Conservation (phyloP, 2,113 vertebrate genomes). For the Centrocercus urophasianus region DNA sequence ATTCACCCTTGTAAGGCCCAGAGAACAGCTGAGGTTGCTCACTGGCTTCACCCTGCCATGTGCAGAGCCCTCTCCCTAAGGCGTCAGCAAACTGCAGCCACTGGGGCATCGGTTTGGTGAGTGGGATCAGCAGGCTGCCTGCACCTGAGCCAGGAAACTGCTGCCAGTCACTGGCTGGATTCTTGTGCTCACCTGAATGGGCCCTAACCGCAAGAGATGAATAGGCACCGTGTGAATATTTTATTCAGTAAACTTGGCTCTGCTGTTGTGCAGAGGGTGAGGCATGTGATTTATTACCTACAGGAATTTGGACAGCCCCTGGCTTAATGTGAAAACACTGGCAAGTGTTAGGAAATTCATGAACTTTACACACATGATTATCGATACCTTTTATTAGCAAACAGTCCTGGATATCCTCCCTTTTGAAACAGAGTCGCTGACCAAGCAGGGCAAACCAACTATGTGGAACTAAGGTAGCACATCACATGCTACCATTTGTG, state of each 20-base stretch:
- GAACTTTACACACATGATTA: constrained; percentile 41
- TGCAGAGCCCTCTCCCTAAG: background rate
- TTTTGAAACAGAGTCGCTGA: constrained; percentile 21
- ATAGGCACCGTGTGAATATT: constrained; percentile 59
- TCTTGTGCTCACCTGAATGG: constrained; percentile 39
- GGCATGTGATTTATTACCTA: constrained; percentile 65
- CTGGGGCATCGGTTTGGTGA: background rate
- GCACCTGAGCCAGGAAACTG: constrained; percentile 17
- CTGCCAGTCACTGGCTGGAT: background rate
- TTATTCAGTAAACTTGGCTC: constrained; percentile 51
- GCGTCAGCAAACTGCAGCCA: background rate
- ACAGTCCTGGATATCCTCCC: constrained; percentile 47
- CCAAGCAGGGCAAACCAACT: background rate
- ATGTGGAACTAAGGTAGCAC: background rate
- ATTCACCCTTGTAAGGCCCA: background rate
- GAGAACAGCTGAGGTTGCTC: background rate
- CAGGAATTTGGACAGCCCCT: constrained; percentile 65
- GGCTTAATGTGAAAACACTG: constrained; percentile 52
- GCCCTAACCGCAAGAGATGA: constrained; percentile 20
- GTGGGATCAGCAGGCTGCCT: background rate
- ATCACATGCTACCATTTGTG: background rate
- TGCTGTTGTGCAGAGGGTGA: constrained; percentile 37
- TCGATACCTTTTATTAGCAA: constrained; percentile 47
- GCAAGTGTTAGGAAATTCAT: constrained; percentile 50
- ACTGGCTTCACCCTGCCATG: background rate